Evolutionary conservation across 2,113 vertebrate species (phyloP).

Genomic region (Phyllopteryx taeniolatus): DNA sequence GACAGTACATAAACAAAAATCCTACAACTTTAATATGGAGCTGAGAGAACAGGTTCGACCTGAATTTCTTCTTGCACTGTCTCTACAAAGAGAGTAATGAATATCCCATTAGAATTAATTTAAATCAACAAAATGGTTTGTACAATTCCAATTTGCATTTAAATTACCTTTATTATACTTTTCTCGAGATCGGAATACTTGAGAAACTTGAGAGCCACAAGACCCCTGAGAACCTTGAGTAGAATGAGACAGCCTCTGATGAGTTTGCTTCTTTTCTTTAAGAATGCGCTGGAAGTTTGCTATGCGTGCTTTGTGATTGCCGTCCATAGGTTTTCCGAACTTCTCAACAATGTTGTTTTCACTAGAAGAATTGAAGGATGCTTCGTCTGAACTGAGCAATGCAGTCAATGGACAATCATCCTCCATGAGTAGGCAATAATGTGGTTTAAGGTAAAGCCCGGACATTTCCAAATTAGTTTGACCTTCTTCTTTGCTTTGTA

Average conservation of each 20-base stretch:
- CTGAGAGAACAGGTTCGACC: constrained; percentile 72
- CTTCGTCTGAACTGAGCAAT: constrained; percentile 24
- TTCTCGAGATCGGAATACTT: constrained; percentile 76
- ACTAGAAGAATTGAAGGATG: constrained; percentile 47
- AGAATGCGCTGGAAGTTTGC: constrained; percentile 90
- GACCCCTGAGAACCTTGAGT: constrained; percentile 76
- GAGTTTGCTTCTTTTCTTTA: constrained; percentile 84
- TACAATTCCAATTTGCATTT: neutral
- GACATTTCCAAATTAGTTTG: constrained; percentile 40
- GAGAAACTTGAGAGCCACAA: constrained; percentile 79
- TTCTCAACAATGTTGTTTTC: constrained; percentile 44
- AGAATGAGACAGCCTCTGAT: constrained; percentile 80
- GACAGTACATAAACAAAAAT: neutral
- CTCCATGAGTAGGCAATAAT: constrained; percentile 29
- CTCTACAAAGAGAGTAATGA: constrained; percentile 77
- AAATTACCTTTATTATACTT: constrained; percentile 83
- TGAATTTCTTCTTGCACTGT: constrained; percentile 83
- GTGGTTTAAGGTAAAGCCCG: constrained; percentile 32
- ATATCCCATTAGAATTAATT: constrained; percentile 26
- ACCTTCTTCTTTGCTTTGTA: constrained; percentile 32
- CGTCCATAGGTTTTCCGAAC: constrained; percentile 56
- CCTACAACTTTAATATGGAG: constrained; percentile 8
- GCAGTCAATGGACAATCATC: constrained; percentile 7
- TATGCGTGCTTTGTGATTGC: constrained; percentile 86
- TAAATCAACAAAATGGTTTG: neutral